phyloP scores from a whole-genome alignment of 2,888 invertebrate species.

The Nemotelus nigrinus region DNA sequence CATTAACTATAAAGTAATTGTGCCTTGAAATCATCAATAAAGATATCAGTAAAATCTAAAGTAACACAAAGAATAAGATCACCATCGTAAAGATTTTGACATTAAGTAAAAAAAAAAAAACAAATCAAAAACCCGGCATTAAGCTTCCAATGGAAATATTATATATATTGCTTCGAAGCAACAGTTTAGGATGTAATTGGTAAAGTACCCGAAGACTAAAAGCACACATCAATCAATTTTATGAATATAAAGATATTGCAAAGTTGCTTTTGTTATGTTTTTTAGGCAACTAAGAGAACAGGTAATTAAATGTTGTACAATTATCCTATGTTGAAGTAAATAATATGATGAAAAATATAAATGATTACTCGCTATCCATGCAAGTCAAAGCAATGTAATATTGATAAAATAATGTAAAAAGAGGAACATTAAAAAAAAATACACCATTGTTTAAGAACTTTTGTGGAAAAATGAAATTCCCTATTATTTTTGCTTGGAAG shows the following conservation, averaged over 20 bases:
- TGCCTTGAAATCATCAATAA: slow-evolving; percentile 37
- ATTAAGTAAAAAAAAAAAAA: neutral
- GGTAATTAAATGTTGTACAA: neutral
- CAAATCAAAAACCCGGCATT: no score
- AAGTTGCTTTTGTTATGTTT: neutral
- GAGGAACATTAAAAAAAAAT: neutral
- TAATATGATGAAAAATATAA: neutral
- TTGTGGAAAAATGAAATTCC: neutral
- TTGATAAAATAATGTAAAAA: slow-evolving; percentile 1
- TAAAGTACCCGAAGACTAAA: neutral
- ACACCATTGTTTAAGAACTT: slow-evolving; percentile 11
- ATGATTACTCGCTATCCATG: slow-evolving; percentile 3
- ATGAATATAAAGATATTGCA: neutral
- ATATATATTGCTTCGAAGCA: no score
- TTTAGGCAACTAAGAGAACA: neutral
- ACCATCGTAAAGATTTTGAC: neutral
- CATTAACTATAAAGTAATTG: slow-evolving; percentile 34
- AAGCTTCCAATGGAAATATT: no score
- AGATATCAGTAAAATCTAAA: neutral
- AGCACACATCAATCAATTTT: neutral
- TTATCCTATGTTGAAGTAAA: slow-evolving; percentile 2
- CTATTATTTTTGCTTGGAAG: slow-evolving; percentile 35
- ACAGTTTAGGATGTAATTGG: no score
- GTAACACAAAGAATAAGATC: no score
- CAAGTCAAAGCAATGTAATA: slow-evolving; percentile 7